These are phyloP conservation scores for Eupeodes latifasciatus DNA, from an alignment of 2,888 invertebrate species.

Conservation along the genomic window DNA sequence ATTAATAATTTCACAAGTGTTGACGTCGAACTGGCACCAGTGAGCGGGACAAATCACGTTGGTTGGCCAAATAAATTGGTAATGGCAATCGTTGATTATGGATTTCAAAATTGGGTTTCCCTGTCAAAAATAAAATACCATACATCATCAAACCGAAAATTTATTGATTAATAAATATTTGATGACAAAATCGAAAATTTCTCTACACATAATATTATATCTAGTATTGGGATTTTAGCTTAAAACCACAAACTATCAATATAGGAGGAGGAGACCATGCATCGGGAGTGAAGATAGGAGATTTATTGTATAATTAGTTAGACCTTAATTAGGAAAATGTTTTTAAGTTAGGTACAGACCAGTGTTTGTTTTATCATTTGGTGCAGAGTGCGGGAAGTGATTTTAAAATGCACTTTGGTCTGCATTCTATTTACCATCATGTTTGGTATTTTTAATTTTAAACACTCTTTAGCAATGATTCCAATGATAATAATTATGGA, in stretches of 20 bases:
- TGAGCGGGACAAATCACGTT: conserved; percentile 83
- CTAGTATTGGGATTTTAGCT: conserved; percentile 15
- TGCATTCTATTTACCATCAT: background rate
- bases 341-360: background rate
- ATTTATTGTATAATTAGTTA: background rate
- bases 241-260: conserved; percentile 1
- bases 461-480: background rate
- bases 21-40: conserved; percentile 80
- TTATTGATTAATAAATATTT: conserved; percentile 69
- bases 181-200: conserved; percentile 55
- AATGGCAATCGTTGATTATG: conserved; percentile 82
- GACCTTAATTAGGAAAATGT: conserved; percentile 49
- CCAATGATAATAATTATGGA: background rate
- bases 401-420: background rate
- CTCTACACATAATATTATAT: conserved; percentile 7
- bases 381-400: no score
- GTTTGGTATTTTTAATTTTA: background rate
- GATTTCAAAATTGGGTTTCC: conserved; percentile 82
- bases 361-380: conserved; percentile 1
- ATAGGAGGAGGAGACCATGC: no score
- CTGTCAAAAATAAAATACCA: conserved; percentile 76
- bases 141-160: background rate
- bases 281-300: no score
- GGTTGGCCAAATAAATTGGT: conserved; percentile 83
- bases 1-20: conserved; percentile 82